Percentiles rank a stretch among this genome's conserved stretches.
Conservation (phyloP, 92 coral and sea anemone species). For the Epizoanthus fatuus region DNA sequence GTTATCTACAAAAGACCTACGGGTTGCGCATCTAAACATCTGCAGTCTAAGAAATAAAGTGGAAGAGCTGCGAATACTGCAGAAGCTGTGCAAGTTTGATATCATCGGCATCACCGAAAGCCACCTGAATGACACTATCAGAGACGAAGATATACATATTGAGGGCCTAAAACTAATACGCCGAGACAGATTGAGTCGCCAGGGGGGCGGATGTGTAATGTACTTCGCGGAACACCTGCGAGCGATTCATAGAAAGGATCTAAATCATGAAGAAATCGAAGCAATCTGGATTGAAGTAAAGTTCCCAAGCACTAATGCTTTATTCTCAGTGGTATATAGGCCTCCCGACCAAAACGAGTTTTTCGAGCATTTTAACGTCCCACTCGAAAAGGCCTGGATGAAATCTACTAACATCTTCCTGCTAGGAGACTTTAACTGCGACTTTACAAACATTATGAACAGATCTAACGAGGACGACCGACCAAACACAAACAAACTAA, state of each 20-base stretch:
- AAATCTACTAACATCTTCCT: conserved; percentile 49
- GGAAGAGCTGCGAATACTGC: conserved; percentile 13
- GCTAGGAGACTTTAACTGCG: conserved; percentile 60
- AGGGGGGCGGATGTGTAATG: conserved; percentile 42
- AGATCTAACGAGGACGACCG: neutral
- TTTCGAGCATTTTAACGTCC: conserved; percentile 25
- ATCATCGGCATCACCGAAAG: conserved; percentile 16
- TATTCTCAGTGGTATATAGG: conserved; percentile 65
- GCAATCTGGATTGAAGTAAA: conserved; percentile 60
- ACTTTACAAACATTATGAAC: conserved; percentile 3
- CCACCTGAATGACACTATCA: neutral
- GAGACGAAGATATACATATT: neutral
- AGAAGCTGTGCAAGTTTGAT: conserved; percentile 30
- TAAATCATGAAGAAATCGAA: conserved; percentile 30
- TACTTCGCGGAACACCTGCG: conserved; percentile 38
- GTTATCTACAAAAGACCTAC: neutral
- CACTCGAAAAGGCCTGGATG: conserved; percentile 60
- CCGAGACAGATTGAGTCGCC: conserved; percentile 22
- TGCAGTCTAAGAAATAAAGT: conserved; percentile 28
- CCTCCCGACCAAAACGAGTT: conserved; percentile 39
- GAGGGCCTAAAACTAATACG: conserved; percentile 21
- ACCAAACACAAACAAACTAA: conserved; percentile 28
- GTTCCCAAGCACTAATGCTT: conserved; percentile 36
- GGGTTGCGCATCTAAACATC: conserved; percentile 8
- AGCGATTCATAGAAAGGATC: conserved; percentile 42